Conservation (phyloP, 2,888 invertebrate genomes). For the Liopterus haemorrhoidalis region DNA sequence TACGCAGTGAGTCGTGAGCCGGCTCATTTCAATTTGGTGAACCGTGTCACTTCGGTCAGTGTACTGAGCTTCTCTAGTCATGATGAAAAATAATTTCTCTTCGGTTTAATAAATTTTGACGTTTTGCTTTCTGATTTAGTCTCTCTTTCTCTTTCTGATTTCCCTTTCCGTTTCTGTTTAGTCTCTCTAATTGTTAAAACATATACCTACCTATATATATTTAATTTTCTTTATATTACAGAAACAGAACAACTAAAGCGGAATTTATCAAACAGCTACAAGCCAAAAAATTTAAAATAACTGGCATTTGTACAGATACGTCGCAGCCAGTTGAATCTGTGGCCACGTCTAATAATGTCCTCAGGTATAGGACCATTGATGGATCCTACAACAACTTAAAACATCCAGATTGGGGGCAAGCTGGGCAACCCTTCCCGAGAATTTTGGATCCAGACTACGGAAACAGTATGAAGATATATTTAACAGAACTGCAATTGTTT, state of each 20-base stretch:
- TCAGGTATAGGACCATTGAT: slow-evolving; percentile 39
- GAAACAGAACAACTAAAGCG: slow-evolving; percentile 11
- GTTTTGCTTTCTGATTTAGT: too few relatives aligned
- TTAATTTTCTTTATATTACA: neutral
- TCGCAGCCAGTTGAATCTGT: slow-evolving; percentile 4
- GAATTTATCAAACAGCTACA: slow-evolving; percentile 30
- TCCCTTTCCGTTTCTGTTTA: too few relatives aligned
- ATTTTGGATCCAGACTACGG: slow-evolving; percentile 42
- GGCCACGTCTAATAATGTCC: slow-evolving; percentile 22
- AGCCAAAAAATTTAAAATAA: slow-evolving; percentile 28
- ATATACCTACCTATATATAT: neutral
- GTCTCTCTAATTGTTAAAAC: neutral
- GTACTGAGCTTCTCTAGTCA: too few relatives aligned
- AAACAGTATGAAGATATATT: slow-evolving; percentile 43
- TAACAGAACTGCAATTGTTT: neutral
- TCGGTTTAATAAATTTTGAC: too few relatives aligned
- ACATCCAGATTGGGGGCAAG: slow-evolving; percentile 39
- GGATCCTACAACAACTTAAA: slow-evolving; percentile 42
- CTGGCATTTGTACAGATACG: slow-evolving; percentile 16
- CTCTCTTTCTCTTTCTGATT: too few relatives aligned
- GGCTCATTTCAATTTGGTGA: too few relatives aligned
- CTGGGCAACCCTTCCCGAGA: slow-evolving; percentile 38
- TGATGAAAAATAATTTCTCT: too few relatives aligned
- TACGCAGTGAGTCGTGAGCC: too few relatives aligned
- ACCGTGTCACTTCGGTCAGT: too few relatives aligned